Evolutionary conservation across 2,113 vertebrate species (phyloP).

Genomic region (Beaufortia kweichowensis): DNA sequence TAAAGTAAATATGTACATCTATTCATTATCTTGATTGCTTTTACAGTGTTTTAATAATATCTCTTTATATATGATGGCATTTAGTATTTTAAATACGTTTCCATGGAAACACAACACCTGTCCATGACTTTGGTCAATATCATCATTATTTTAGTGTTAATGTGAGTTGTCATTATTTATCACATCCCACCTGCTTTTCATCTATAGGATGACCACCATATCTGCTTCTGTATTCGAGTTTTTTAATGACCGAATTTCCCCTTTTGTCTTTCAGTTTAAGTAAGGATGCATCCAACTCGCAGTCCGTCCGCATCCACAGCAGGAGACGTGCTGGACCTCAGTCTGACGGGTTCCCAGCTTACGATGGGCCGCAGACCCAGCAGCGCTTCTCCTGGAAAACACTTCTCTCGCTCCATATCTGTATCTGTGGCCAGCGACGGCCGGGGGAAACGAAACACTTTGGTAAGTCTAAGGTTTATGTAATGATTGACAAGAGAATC

Average conservation of each 20-base stretch:
- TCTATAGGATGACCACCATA: background rate
- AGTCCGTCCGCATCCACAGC: conserved; percentile 67
- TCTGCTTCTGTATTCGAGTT: background rate
- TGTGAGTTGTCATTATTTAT: background rate
- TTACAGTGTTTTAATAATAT: background rate
- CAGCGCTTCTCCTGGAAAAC: conserved; percentile 76
- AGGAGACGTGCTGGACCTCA: conserved; percentile 71
- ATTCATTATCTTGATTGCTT: too few species aligned
- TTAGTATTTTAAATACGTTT: background rate
- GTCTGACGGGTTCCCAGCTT: conserved; percentile 79
- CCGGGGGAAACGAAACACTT: conserved; percentile 75
- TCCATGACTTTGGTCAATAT: background rate
- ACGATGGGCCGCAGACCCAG: conserved; percentile 77
- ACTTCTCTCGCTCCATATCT: conserved; percentile 79
- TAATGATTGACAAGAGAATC: background rate
- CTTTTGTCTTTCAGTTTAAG: conserved; percentile 20
- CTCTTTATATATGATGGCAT: background rate
- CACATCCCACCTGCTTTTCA: background rate
- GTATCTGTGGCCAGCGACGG: conserved; percentile 73
- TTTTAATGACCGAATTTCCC: background rate
- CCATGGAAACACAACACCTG: background rate
- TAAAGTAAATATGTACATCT: too few species aligned
- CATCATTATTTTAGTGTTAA: background rate
- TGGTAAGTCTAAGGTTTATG: conserved; percentile 72
- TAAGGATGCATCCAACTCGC: conserved; percentile 81